Conservation (phyloP, 2,888 invertebrate genomes). For the Hylaea fasciaria region DNA sequence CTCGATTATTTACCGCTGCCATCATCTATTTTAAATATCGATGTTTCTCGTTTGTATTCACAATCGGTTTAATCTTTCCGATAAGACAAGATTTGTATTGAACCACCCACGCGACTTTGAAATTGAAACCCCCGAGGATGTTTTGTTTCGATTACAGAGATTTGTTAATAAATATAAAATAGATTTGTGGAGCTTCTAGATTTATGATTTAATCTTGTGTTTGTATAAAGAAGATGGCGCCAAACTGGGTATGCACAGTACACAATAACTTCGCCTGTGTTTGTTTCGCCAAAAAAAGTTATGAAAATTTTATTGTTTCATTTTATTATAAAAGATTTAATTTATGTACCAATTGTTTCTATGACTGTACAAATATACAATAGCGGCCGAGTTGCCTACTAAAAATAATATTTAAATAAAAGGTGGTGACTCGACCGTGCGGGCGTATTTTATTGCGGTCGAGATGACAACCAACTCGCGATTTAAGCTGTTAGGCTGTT, state of each 20-base stretch:
- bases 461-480: no score
- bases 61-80: conserved; percentile 26
- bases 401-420: no score
- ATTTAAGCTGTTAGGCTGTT: no score
- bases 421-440: no score
- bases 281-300: no score
- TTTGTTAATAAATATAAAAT: conserved; percentile 27
- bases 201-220: conserved; percentile 23
- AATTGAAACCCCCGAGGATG: conserved; percentile 32
- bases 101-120: conserved; percentile 22
- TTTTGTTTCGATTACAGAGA: conserved; percentile 33
- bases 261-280: no score
- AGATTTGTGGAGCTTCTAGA: conserved; percentile 11
- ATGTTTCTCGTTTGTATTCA: conserved; percentile 18
- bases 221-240: not conserved
- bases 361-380: no score
- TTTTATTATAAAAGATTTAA: no score
- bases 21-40: conserved; percentile 13
- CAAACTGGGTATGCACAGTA: not conserved
- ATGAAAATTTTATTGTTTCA: no score
- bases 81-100: conserved; percentile 19
- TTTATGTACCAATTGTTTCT: no score
- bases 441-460: no score
- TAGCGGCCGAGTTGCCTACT: no score
- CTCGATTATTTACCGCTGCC: conserved; percentile 25